These are phyloP conservation scores for Lutjanus erythropterus DNA, from an alignment of 2,113 vertebrate genomes.

Conservation along the genomic window DNA sequence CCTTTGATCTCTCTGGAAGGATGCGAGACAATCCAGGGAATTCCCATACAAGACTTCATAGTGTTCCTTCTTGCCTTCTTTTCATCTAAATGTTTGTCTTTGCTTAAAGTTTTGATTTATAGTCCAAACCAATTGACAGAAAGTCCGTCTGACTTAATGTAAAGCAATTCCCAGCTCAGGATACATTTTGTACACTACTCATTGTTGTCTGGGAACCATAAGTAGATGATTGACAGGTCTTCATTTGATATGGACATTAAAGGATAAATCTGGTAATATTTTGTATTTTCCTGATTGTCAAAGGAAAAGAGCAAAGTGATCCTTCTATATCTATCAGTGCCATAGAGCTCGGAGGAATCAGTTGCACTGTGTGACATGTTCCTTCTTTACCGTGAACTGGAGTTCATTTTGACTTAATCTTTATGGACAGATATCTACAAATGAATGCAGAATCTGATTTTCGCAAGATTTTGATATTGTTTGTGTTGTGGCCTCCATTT, in stretches of 20 bases:
- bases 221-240: not conserved
- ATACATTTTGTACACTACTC: not conserved
- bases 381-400: too few species aligned
- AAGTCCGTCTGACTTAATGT: not conserved
- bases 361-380: too few species aligned
- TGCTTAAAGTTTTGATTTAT: not conserved
- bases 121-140: not conserved
- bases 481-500: too few species aligned
- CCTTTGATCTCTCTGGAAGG: not conserved
- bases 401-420: too few species aligned
- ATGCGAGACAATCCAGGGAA: not conserved
- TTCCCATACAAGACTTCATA: not conserved
- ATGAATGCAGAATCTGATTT: too few species aligned
- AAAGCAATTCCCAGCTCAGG: not conserved
- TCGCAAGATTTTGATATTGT: too few species aligned
- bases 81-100: not conserved
- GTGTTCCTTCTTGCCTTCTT: not conserved
- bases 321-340: too few species aligned
- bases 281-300: too few species aligned
- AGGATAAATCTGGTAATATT: not conserved
- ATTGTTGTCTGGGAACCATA: not conserved
- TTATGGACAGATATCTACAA: too few species aligned
- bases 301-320: too few species aligned
- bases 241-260: not conserved
- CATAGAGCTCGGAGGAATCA: too few species aligned